Evolutionary conservation across 1,140 invertebrate species (phyloP).

Genomic region (Drosophila mojavensis): DNA sequence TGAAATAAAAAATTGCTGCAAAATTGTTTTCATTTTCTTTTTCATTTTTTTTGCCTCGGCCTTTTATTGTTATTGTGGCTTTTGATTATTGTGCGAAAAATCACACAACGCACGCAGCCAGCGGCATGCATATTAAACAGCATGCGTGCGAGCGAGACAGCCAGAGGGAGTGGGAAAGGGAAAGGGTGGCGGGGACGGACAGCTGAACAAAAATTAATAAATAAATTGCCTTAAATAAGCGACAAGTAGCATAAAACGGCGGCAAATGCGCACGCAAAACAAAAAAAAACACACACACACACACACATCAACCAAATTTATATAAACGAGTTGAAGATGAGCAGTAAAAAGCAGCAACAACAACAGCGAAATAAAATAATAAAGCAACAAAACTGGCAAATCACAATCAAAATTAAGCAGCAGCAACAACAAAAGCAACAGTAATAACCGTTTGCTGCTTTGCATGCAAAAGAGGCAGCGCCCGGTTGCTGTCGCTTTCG

Average conservation of each 20-base stretch:
- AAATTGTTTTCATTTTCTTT: conserved; percentile 43
- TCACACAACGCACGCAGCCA: conserved; percentile 71
- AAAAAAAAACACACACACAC: conserved; percentile 8
- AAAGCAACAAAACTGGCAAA: conserved; percentile 45
- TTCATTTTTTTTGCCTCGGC: conserved; percentile 14
- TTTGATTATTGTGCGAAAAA: conserved; percentile 80
- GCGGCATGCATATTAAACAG: conserved; percentile 72
- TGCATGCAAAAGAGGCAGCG: conserved; percentile 52
- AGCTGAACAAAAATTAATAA: conserved; percentile 58
- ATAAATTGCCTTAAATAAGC: conserved; percentile 74
- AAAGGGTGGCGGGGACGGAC: not conserved
- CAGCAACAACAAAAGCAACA: conserved; percentile 28
- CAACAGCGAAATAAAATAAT: conserved; percentile 3
- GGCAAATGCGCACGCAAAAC: conserved; percentile 34
- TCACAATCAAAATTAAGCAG: conserved; percentile 54
- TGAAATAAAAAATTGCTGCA: conserved; percentile 52
- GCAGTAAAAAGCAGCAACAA: conserved; percentile 10
- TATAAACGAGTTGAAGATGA: not conserved
- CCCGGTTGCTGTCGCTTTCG: not conserved
- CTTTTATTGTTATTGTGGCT: conserved; percentile 41
- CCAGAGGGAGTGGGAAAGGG: not conserved
- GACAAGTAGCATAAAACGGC: conserved; percentile 49
- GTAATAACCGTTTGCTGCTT: conserved; percentile 23
- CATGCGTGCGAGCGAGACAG: conserved; percentile 11
- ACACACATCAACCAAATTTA: not conserved